These are phyloP conservation scores for Tanytarsus gracilentus DNA, from an alignment of 2,888 invertebrate genomes.

Conservation along the genomic window DNA sequence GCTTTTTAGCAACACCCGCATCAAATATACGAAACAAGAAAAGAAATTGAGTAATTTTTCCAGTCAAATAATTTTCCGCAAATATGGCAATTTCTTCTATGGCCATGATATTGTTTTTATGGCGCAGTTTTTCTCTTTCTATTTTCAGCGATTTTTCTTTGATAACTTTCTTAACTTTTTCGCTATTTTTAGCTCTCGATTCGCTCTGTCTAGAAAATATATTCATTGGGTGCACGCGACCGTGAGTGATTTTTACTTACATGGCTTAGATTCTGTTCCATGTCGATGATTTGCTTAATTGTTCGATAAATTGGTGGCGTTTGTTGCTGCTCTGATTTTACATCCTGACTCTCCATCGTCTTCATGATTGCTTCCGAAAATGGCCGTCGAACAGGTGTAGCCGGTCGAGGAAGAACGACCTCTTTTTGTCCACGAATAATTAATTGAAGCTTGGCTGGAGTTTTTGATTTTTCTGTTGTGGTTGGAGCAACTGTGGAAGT, in stretches of 20 bases:
- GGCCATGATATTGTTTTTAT: background rate
- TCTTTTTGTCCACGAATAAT: constrained; percentile 52
- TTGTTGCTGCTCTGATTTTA: constrained; percentile 33
- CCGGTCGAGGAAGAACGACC: constrained; percentile 53
- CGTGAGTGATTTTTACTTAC: constrained; percentile 44
- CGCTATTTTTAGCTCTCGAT: background rate
- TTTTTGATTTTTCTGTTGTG: constrained; percentile 23
- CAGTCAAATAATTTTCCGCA: no score
- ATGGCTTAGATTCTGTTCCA: constrained; percentile 47
- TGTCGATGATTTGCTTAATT: constrained; percentile 49
- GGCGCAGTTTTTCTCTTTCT: background rate
- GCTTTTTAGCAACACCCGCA: no score
- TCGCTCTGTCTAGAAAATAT: background rate
- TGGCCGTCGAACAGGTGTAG: constrained; percentile 47
- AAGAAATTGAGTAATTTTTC: no score
- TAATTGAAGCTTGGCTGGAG: constrained; percentile 20
- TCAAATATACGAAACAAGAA: no score
- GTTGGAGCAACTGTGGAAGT: background rate
- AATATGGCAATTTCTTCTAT: no score
- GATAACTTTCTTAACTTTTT: no score
- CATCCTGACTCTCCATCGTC: constrained; percentile 41
- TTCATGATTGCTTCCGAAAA: constrained; percentile 49
- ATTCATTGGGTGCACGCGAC: no score
- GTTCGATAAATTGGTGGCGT: constrained; percentile 49
- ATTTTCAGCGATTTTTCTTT: background rate